Conservation (phyloP, 2,113 vertebrate species). For the Hystrix cristata region DNA sequence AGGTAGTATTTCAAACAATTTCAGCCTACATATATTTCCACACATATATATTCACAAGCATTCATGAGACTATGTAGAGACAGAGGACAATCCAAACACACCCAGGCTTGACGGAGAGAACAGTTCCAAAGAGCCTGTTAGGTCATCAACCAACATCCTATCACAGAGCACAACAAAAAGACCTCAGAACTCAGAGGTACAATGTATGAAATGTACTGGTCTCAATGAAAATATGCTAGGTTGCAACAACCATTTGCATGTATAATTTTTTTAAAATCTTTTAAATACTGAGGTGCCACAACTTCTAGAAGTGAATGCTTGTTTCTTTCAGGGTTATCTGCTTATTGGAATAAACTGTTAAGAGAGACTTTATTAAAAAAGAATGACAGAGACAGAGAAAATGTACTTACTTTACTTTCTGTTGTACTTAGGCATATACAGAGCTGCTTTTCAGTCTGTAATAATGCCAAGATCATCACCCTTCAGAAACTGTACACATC, state of each 20-base stretch:
- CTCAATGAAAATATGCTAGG: not conserved
- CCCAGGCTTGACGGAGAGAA: not conserved
- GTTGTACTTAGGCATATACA: not conserved
- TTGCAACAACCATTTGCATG: not conserved
- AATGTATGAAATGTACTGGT: not conserved
- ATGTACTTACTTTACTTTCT: not conserved
- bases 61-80: not conserved
- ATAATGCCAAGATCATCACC: not conserved
- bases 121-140: not conserved
- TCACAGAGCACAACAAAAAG: not conserved
- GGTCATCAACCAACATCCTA: not conserved
- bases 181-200: not conserved
- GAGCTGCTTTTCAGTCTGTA: not conserved
- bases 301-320: not conserved
- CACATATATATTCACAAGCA: not conserved
- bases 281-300: not conserved
- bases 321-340: not conserved
- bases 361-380: not conserved
- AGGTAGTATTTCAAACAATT: constrained; percentile 6
- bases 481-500: not conserved
- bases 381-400: not conserved
- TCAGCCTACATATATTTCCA: not conserved
- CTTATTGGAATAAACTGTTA: not conserved
- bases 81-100: not conserved
- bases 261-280: not conserved